phyloP scores from a whole-genome alignment of 2,113 vertebrate species.

The Phalacrocorax carbo region DNA sequence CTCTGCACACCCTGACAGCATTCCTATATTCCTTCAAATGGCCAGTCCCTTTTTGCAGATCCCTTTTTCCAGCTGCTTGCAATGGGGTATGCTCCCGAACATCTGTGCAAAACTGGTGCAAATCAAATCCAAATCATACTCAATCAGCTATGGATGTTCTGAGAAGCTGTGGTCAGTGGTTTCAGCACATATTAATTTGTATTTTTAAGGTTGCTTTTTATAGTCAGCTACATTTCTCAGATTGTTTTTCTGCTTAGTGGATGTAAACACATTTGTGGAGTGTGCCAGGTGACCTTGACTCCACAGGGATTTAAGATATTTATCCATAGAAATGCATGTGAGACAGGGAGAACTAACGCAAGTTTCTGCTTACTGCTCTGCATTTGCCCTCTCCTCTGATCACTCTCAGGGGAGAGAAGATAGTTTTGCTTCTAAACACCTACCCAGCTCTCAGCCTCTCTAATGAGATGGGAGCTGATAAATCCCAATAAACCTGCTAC shows the following conservation, averaged over 20 bases:
- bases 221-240: not conserved
- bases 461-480: not conserved
- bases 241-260: not conserved
- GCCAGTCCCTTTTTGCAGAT: too few relatives aligned
- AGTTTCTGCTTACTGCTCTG: not conserved
- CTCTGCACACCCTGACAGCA: too few relatives aligned
- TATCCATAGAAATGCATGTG: not conserved
- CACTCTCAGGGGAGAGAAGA: not conserved
- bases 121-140: not conserved
- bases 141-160: not conserved
- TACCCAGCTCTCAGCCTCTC: not conserved
- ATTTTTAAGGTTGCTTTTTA: not conserved
- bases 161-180: not conserved
- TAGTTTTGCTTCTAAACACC: not conserved
- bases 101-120: not conserved
- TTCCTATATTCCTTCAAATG: too few relatives aligned
- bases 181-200: not conserved
- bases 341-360: not conserved
- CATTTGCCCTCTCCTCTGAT: not conserved
- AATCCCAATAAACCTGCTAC: not conserved
- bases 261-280: not conserved
- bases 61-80: not conserved
- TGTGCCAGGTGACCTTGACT: not conserved
- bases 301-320: not conserved
- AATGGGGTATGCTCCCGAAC: not conserved